Conservation (phyloP, 1,140 invertebrate species). For the Drosophila aff. region DNA sequence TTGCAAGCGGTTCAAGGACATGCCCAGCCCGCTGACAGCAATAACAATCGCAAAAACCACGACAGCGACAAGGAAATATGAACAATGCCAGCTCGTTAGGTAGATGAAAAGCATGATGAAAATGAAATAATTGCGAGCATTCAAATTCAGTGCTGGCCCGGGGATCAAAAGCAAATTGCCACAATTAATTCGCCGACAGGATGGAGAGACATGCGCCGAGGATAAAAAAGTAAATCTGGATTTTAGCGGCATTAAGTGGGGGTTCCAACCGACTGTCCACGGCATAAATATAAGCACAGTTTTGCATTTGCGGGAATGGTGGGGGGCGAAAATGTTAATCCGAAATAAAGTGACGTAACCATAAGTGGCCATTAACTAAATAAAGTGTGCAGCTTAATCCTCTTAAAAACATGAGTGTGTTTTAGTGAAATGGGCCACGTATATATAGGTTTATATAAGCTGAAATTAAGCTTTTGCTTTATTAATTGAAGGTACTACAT, state of each 20-base stretch:
- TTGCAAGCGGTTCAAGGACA: conserved; percentile 77
- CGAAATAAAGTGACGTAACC: conserved; percentile 10
- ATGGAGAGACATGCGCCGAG: conserved; percentile 37
- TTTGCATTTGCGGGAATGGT: conserved; percentile 16
- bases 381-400: conserved; percentile 10
- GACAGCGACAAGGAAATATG: conserved; percentile 42
- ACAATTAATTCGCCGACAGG: conserved; percentile 54
- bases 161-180: conserved; percentile 56
- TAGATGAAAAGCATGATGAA: conserved; percentile 53
- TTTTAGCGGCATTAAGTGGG: conserved; percentile 35
- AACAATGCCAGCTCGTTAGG: conserved; percentile 55
- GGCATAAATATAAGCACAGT: conserved; percentile 15
- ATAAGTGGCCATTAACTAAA: conserved; percentile 1
- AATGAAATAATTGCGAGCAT: conserved; percentile 60
- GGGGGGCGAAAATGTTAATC: conserved; percentile 9
- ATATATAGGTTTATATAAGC: not conserved
- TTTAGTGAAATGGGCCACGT: not conserved
- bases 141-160: conserved; percentile 39
- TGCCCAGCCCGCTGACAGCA: conserved; percentile 52
- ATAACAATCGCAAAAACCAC: conserved; percentile 42
- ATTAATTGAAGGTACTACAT: not conserved
- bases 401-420: not conserved
- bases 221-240: conserved; percentile 50
- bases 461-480: not conserved
- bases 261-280: conserved; percentile 4